phyloP scores from a whole-genome alignment of 2,113 vertebrate species.

The Vanacampus margaritifer region DNA sequence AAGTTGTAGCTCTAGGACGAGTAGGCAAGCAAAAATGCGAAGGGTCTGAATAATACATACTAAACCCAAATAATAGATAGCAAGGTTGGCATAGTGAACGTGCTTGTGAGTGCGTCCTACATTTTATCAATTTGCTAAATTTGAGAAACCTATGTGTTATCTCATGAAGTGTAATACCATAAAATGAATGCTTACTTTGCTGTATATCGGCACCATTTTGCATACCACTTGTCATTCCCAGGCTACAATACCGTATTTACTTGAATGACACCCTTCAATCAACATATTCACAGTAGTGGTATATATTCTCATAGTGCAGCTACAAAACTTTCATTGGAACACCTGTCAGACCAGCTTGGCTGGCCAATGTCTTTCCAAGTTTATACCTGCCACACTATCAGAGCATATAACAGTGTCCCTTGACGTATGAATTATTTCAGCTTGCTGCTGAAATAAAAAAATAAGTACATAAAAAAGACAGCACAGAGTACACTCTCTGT shows the following conservation, averaged over 20 bases:
- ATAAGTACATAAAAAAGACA: too few relatives aligned
- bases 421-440: too few relatives aligned
- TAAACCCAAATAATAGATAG: constrained; percentile 46
- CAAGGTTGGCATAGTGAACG: constrained; percentile 24
- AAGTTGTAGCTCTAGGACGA: constrained; percentile 3
- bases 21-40: constrained; percentile 33
- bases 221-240: too few relatives aligned
- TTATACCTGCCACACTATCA: too few relatives aligned
- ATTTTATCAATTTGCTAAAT: constrained; percentile 38
- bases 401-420: too few relatives aligned
- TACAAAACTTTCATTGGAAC: not conserved
- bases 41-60: constrained; percentile 53
- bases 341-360: not conserved
- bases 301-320: not conserved
- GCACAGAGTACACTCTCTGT: too few relatives aligned
- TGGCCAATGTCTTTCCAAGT: too few relatives aligned
- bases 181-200: not conserved
- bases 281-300: not conserved
- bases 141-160: constrained; percentile 1
- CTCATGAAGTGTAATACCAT: not conserved
- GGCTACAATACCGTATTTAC: not conserved
- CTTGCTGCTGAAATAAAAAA: too few relatives aligned
- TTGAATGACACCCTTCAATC: not conserved
- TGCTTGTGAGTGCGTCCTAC: constrained; percentile 31
- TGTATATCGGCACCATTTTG: not conserved